Percentiles rank a stretch among this genome's conserved stretches.
Conservation (phyloP, 2,113 vertebrate genomes). For the Brachypodius melanocephalos region DNA sequence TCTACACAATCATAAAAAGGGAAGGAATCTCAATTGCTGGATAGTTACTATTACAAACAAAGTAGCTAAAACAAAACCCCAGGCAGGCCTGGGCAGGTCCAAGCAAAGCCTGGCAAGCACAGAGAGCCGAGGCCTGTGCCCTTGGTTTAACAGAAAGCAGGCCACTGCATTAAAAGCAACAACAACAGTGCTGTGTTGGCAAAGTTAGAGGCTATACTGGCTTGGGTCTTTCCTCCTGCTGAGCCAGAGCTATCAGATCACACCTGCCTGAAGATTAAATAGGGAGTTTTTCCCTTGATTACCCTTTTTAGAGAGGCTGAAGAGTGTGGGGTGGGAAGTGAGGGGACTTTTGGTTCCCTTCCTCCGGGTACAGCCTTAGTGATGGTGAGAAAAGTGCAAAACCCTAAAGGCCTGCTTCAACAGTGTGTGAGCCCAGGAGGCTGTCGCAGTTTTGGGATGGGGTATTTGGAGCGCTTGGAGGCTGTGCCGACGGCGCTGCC, state of each 20-base stretch:
- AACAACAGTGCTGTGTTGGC: not conserved
- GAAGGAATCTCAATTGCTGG: not conserved
- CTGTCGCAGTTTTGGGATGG: not conserved
- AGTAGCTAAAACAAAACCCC: not conserved
- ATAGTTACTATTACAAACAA: not conserved
- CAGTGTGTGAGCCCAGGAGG: not conserved
- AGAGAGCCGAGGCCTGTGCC: fast-evolving
- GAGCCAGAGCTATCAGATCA: not conserved
- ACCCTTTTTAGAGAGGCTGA: not conserved
- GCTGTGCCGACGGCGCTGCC: fast-evolving
- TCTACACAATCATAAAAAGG: not conserved
- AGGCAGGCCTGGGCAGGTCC: not conserved
- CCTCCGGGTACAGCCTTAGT: not conserved
- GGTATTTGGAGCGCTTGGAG: not conserved
- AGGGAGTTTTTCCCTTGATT: not conserved
- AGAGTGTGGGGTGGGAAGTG: not conserved
- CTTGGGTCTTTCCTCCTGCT: not conserved
- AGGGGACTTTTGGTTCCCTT: not conserved
- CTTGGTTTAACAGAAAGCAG: not conserved
- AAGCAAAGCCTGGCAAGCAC: not conserved
- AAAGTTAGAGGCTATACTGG: not conserved
- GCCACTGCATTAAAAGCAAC: not conserved
- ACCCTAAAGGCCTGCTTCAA: fast-evolving
- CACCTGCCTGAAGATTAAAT: not conserved
- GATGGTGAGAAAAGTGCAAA: not conserved